phyloP scores from a whole-genome alignment of 2,113 vertebrate genomes.

The Perca schrenkii region DNA sequence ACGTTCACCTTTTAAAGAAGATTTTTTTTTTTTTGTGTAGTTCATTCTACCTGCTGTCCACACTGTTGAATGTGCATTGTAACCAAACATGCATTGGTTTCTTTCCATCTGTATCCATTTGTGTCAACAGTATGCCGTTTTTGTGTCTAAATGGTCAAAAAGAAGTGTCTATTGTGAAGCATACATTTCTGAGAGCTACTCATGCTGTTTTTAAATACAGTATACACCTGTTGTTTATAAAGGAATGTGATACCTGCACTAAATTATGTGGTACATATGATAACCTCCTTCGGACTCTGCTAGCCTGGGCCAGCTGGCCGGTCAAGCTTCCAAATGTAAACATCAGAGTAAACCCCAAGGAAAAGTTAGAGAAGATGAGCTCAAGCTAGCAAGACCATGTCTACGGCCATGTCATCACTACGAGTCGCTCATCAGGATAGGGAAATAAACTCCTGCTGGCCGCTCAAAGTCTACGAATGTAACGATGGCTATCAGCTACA shows the following conservation, averaged over 20 bases:
- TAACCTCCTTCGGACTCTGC: too few relatives aligned
- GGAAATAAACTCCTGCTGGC: too few relatives aligned
- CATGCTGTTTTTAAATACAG: constrained; percentile 17
- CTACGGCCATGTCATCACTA: too few relatives aligned
- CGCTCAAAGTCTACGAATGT: too few relatives aligned
- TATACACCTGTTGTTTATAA: constrained; percentile 3
- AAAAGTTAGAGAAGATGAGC: too few relatives aligned
- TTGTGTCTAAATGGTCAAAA: neutral
- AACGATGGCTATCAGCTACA: too few relatives aligned
- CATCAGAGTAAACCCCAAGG: too few relatives aligned
- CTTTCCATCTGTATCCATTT: neutral
- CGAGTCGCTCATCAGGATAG: too few relatives aligned
- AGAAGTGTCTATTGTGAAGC: neutral
- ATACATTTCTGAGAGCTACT: neutral
- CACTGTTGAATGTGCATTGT: neutral
- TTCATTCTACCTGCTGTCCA: constrained; percentile 1
- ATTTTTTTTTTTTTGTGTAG: neutral
- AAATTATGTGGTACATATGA: constrained; percentile 5
- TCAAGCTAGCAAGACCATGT: too few relatives aligned
- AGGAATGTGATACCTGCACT: neutral
- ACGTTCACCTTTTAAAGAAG: too few relatives aligned
- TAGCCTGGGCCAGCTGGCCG: too few relatives aligned
- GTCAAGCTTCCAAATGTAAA: too few relatives aligned
- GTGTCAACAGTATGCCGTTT: neutral
- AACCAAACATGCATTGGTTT: neutral